A percentile compares a stretch with the other conserved stretches of the same genome.
These are phyloP conservation scores for Gibbula magus DNA, from an alignment of 2,888 invertebrate genomes.

Conservation along the genomic window DNA sequence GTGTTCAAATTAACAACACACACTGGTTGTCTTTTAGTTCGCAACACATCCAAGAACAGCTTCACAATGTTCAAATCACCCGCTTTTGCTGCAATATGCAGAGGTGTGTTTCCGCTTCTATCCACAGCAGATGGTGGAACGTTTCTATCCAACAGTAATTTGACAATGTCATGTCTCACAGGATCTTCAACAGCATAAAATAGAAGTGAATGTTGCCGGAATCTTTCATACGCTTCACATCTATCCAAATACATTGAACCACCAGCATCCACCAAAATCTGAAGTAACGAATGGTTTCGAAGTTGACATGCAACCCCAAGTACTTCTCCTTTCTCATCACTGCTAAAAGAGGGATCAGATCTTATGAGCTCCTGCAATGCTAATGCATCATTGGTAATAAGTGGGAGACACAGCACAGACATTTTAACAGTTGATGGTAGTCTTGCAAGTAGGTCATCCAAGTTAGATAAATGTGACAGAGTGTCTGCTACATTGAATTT, in stretches of 20 bases:
- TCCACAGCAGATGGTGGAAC: neutral
- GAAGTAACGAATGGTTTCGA: neutral
- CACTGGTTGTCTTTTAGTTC: neutral
- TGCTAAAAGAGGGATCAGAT: neutral
- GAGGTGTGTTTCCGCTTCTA: conserved; percentile 13
- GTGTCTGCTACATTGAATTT: neutral
- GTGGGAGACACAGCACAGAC: neutral
- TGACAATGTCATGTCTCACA: neutral
- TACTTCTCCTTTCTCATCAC: conserved; percentile 1
- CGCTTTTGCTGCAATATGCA: neutral
- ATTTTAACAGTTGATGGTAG: neutral
- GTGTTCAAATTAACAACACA: conserved; percentile 1
- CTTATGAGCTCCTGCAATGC: neutral
- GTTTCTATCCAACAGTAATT: neutral
- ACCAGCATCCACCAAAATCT: neutral
- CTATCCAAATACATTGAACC: neutral
- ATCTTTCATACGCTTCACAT: conserved; percentile 1
- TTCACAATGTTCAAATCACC: neutral
- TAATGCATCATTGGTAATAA: neutral
- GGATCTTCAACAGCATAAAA: neutral
- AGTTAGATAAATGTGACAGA: neutral
- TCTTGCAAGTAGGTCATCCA: neutral
- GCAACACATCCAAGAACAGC: neutral
- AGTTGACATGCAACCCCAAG: neutral
- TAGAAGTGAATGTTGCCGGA: neutral